phyloP scores from a whole-genome alignment of 23 tunicate species.

The Styela clava region DNA sequence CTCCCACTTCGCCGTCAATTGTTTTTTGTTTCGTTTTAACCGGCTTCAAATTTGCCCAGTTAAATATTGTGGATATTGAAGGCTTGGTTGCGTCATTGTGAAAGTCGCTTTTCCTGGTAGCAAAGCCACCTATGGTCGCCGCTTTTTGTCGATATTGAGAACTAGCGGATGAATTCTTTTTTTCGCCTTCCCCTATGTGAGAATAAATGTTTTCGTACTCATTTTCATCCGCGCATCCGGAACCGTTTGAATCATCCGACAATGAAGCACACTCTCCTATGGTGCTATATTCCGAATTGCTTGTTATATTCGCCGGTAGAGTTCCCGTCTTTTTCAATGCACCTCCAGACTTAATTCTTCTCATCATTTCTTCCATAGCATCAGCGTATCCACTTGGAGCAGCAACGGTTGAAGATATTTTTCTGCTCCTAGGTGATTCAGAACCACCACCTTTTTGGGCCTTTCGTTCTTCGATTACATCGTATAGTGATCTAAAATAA shows the following conservation, averaged over 20 bases:
- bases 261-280: background rate
- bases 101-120: background rate
- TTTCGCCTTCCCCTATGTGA: background rate
- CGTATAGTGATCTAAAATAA: background rate
- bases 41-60: conserved; percentile 8
- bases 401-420: background rate
- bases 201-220: background rate
- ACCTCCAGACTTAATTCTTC: conserved; percentile 54
- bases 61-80: background rate
- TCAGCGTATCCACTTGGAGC: conserved; percentile 37
- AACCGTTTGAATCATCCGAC: background rate
- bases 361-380: conserved; percentile 90
- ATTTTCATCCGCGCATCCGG: no score
- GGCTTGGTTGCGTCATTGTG: background rate
- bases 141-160: background rate
- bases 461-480: background rate
- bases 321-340: background rate
- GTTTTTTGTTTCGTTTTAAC: background rate
- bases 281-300: background rate
- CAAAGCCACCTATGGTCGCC: background rate
- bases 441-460: background rate
- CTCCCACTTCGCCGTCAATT: conserved; percentile 9
- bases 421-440: background rate
- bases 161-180: background rate
- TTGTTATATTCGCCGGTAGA: background rate